Evolutionary conservation across 1,140 invertebrate species (phyloP).

Genomic region (Sinonovacula constricta): DNA sequence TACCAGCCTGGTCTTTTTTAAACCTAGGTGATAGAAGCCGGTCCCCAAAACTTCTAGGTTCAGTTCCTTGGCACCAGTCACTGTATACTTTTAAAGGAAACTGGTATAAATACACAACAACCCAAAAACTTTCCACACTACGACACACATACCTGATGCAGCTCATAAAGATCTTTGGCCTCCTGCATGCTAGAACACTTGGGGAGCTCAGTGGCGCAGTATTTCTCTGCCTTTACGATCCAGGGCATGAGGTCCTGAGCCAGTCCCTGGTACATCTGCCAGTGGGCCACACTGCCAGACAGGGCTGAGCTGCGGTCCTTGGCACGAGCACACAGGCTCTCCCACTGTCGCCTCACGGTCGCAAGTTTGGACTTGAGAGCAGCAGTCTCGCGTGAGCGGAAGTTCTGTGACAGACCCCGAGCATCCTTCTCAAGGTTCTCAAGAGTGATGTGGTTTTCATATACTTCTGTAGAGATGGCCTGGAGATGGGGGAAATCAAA

Average conservation of each 20-base stretch:
- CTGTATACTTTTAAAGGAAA: no score
- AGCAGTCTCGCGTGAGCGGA: constrained; percentile 74
- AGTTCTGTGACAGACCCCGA: constrained; percentile 82
- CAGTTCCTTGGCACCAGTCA: no score
- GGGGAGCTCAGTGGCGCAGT: constrained; percentile 84
- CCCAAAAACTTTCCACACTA: no score
- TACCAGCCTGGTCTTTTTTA: no score
- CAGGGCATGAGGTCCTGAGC: constrained; percentile 91
- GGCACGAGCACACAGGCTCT: constrained; percentile 70
- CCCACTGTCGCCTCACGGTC: constrained; percentile 74
- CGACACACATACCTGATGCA: constrained; percentile 73
- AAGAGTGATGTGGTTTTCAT: constrained; percentile 85
- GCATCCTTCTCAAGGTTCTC: constrained; percentile 88
- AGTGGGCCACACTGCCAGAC: constrained; percentile 87
- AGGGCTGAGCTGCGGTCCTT: constrained; percentile 86
- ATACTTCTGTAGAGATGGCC: constrained; percentile 75
- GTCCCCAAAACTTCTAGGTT: no score
- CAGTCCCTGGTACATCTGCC: constrained; percentile 90
- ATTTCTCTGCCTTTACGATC: constrained; percentile 91
- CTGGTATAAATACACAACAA: no score
- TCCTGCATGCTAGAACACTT: constrained; percentile 85
- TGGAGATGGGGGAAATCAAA: constrained; percentile 36
- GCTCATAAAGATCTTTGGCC: constrained; percentile 86
- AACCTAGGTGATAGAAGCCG: no score
- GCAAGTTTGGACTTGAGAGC: constrained; percentile 74